Base-by-base conservation (phyloP, 2,888 invertebrate species). In the Axea sp. region DNA sequence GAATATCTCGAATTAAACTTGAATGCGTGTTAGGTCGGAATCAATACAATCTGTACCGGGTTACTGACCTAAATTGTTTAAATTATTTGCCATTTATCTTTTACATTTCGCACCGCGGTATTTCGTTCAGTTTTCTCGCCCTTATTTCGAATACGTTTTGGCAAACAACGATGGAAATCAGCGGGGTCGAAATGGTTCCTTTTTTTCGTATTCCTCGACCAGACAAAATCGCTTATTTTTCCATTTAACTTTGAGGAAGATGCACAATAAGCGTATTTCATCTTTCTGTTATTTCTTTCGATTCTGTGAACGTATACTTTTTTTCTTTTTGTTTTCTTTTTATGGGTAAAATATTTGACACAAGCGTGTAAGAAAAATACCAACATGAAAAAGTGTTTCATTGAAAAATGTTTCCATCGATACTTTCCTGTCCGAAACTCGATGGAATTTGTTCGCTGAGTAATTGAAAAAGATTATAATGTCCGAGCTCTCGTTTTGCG, bases 31-130 rank as follows among this genome's bases (percentile, higher is more conserved):
- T 30, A 9, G 39, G 26, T 19, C 6, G 26, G 6, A 37, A 57
- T 57, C 43, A 57, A 57, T 57, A 57, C 31, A 28, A 57, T 43
- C 41, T 43, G 43, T 19, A 57, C 14, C 43, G 31, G 57, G 57
- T 43, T 24, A 43, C 43, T 43, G 57, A 41, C 57, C 57, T 43
- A 57, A 57, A 57, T 57, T 43, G 31, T 8, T 24, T 4, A 22
- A 24, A 57, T 57, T 19, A 55, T 30, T 55, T 41, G 19, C 28
- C 4, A 14, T 11, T 39, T 11, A 4, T 11, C 41, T 3, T 9
- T 2, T 26, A 7, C n/a, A n/a, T n/a, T n/a, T n/a, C 8, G 6
- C 9, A 6, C 9, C 9, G 8, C 9, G 3, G 1, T 24, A 24
- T 24, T 24, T 24, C 3, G 6, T 15, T 15, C 7, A 35, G 7